Evolutionary conservation across 2,113 vertebrate species (phyloP), one percentile per base, ranked within the genome.

Genomic region (Tragelaphus strepsiceros): DNA sequence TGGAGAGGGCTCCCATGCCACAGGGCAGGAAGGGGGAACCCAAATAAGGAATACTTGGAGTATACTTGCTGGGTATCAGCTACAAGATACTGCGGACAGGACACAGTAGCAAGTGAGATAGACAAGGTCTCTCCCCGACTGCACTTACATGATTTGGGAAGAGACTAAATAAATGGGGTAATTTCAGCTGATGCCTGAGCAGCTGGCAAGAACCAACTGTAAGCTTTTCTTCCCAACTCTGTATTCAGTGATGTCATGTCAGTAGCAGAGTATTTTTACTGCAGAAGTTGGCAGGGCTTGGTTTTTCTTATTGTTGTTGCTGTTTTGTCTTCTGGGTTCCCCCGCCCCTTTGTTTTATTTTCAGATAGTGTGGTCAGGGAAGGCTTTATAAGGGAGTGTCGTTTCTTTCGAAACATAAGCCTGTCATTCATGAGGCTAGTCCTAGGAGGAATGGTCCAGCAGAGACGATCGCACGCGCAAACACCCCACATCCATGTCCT

Each of bases 351-450:
- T 87, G 17, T 28, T 24, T 81, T 22, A 54, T 49, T 10, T 17
- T 7, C 32, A 61, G 46, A 43, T 30, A 30, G 46, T 58, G 26
- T 67, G 43, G 54, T 21, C 21, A 43, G n/a, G 46, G 53, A 39
- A 83, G 7, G 6, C 53, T 94, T 71, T 77, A 10, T 35, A 14
- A 17, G n/a, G 35, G 49, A 43, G 58, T 24, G 10, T n/a, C 21
- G 11, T 46, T 61, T 85, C 64, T 81, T 12, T 35, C 7, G 0
- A 28, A 61, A 53, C 43, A 8, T 32, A 17, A 80, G 32, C 3
- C 62, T 7, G 0, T n/a, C 32, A 24, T 62, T 88, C 58, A 21
- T 0, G 0, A 39, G 26, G 1, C 3, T 67, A n/a, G 39, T 15
- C 19, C 17, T 32, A 14, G 21, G 21, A 59, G 21, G 46, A 51